Conservation (phyloP, 2,888 invertebrate genomes). For the Tachina lurida region DNA sequence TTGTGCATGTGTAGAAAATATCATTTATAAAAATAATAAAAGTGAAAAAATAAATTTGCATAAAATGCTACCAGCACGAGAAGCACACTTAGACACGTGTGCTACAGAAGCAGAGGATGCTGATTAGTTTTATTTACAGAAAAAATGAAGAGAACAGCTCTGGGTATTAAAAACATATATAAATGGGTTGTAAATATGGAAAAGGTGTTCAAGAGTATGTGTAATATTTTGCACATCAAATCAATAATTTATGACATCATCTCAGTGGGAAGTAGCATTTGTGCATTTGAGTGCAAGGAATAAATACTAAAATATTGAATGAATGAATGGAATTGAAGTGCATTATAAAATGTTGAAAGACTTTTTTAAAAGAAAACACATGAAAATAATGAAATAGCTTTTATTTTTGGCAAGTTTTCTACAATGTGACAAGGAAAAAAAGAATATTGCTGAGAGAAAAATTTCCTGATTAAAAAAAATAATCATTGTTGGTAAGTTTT, state of each 20-base stretch:
- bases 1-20: not conserved
- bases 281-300: not conserved
- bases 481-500: no score
- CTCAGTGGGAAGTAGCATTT: constrained; percentile 12
- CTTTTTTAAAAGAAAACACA: no score
- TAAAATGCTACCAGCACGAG: constrained; percentile 9
- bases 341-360: not conserved
- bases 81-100: constrained; percentile 45
- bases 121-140: constrained; percentile 18
- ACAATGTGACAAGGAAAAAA: no score
- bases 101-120: constrained; percentile 17
- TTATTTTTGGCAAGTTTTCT: no score
- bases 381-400: no score
- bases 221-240: constrained; percentile 50
- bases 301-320: not conserved
- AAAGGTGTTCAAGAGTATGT: constrained; percentile 6
- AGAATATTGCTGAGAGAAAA: no score
- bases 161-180: not conserved
- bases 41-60: not conserved
- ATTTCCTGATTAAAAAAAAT: no score
- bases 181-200: not conserved
- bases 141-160: not conserved
- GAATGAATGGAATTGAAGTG: constrained; percentile 28
- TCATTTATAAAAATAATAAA: constrained; percentile 11
- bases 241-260: constrained; percentile 73